Conservation (phyloP, 2,888 invertebrate genomes). For the Andrena camellia region DNA sequence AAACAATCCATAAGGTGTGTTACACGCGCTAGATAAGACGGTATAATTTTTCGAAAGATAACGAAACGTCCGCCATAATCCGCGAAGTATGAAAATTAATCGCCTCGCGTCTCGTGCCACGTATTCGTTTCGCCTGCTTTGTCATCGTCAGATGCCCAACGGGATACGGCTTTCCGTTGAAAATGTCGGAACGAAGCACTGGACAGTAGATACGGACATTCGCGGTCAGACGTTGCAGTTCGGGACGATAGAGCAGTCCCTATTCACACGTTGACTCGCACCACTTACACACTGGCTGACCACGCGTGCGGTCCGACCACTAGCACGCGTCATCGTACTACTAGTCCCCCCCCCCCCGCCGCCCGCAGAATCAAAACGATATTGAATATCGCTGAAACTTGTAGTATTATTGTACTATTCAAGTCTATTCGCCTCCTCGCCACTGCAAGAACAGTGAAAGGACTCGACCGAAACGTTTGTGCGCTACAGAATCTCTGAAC, state of each 20-base stretch:
- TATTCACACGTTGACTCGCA: conserved; percentile 44
- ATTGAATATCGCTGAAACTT: neutral
- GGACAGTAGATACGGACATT: conserved; percentile 21
- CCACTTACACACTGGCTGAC: conserved; percentile 42
- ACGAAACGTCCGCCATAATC: conserved; percentile 42
- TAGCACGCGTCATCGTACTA: neutral
- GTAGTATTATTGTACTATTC: neutral
- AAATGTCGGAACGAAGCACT: neutral
- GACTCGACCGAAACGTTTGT: neutral
- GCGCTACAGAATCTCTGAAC: too few species aligned
- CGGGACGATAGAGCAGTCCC: conserved; percentile 39
- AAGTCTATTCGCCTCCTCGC: too few species aligned
- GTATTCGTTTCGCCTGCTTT: conserved; percentile 27
- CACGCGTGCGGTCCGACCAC: neutral
- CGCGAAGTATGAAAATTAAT: conserved; percentile 49
- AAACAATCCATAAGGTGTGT: conserved; percentile 57
- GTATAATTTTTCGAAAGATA: conserved; percentile 61
- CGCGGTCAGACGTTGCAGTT: conserved; percentile 56
- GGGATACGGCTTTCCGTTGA: conserved; percentile 12
- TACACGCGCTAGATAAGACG: conserved; percentile 52
- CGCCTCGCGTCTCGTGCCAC: neutral
- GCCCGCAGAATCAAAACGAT: neutral
- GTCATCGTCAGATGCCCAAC: conserved; percentile 25
- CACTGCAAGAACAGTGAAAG: neutral
- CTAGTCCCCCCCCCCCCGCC: neutral